Percentiles rank a stretch among this genome's conserved stretches.
Evolutionary conservation across 2,888 invertebrate genomes (phyloP).

Genomic region (Melieria omissa): DNA sequence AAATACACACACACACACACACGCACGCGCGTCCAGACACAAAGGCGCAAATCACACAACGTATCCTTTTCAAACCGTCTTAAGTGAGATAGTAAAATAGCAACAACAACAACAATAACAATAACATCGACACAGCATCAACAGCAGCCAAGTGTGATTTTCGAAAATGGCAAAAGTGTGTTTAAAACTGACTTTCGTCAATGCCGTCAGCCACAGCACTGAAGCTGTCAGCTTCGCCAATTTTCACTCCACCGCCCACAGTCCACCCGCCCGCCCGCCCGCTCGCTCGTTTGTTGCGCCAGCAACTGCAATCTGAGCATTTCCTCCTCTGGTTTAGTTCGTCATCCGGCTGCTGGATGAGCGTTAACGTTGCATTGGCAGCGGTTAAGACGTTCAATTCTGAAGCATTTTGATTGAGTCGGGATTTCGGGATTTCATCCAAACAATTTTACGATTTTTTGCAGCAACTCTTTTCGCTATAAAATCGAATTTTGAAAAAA

Average conservation of each 20-base stretch:
- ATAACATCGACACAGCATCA: not conserved
- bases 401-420: no score
- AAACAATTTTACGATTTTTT: no score
- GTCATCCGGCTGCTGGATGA: no score
- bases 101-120: slow-evolving; percentile 11
- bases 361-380: no score
- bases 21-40: slow-evolving; percentile 24
- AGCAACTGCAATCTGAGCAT: not conserved
- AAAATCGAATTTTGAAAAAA: no score
- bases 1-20: slow-evolving; percentile 33
- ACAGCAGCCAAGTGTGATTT: slow-evolving; percentile 55
- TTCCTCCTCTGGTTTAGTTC: no score
- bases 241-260: not conserved
- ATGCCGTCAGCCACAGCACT: not conserved
- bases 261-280: not conserved
- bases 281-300: not conserved
- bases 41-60: slow-evolving; percentile 16
- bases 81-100: not conserved
- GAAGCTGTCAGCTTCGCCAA: not conserved
- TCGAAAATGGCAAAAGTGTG: slow-evolving; percentile 61
- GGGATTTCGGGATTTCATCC: no score
- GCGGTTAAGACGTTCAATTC: no score
- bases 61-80: slow-evolving; percentile 33
- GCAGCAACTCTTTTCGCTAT: no score
- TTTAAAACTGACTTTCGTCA: slow-evolving; percentile 44